Percentiles rank a stretch among this genome's conserved stretches.
These are phyloP conservation scores for Manis javanica DNA, from an alignment of 2,797 vertebrate species.

Conservation along the genomic window DNA sequence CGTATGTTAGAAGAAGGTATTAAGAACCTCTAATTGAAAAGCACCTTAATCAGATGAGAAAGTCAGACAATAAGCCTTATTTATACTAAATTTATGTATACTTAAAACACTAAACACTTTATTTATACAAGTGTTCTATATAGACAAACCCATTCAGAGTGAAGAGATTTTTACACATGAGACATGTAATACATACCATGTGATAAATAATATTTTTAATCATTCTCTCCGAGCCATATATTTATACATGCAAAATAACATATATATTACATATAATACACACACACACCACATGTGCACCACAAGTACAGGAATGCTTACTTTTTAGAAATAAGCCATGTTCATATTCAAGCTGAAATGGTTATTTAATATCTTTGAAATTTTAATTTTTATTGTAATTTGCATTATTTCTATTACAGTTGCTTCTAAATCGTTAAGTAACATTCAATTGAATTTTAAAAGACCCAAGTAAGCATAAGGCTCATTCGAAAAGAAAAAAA, in stretches of 20 bases:
- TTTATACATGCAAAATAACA: background rate
- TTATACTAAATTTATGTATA: background rate
- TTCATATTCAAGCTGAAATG: conserved; percentile 29
- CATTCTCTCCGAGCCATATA: background rate
- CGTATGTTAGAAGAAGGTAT: background rate
- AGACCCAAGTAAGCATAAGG: background rate
- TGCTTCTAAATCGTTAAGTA: conserved; percentile 3
- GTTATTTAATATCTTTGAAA: background rate
- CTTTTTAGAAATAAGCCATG: conserved; percentile 21
- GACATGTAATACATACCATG: background rate
- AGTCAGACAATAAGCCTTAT: background rate
- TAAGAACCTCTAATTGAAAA: background rate
- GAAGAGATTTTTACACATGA: conserved; percentile 26
- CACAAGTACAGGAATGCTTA: conserved; percentile 36
- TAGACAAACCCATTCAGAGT: background rate
- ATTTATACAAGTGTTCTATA: background rate
- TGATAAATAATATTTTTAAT: background rate
- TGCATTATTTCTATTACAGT: background rate
- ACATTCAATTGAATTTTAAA: background rate
- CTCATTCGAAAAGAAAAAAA: background rate
- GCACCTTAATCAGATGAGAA: background rate
- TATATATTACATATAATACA: too few species aligned
- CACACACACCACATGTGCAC: background rate
- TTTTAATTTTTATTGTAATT: conserved; percentile 13
- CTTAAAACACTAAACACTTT: too few species aligned